Evolutionary conservation across 2,888 invertebrate species (phyloP), one percentile per base, ranked within the genome.

Genomic region (Oscheius myriophilus): DNA sequence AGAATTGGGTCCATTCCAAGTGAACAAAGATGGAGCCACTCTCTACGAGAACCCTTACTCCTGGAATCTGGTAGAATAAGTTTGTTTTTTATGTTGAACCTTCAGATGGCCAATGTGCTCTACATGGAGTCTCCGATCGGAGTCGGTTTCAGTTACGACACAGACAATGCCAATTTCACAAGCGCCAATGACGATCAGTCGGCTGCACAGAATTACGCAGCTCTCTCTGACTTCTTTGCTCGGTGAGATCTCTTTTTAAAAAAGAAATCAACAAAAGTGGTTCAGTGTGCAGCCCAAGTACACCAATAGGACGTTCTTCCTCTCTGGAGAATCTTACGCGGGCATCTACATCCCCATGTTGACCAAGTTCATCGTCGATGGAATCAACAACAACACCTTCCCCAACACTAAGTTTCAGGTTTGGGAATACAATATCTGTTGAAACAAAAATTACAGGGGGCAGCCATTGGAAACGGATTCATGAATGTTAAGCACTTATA

Each of bases 251-350:
- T n/a, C 1, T 6, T 1, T 26, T 26, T 26, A 25, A n/a, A 3
- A 1, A 18, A 11, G 16, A 11, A 49, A 14, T 33, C 2, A 14
- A 21, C 9, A 26, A 26, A 46, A 16, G 12, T 12, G 11, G 42
- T 76, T 61, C 71, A 80, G 78, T n/a, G 79, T 87, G 71, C 80
- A 79, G 76, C 88, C 88, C 14, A 86, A 88, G 67, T 89, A 86
- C 69, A 76, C 71, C 16, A 75, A 80, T 7, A 87, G 88, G 72
- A 87, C 87, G 14, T 88, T 89, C 77, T 89, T 86, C 79, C 82
- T 89, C 39, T 87, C 89, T 16, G 89, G 88, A 42, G 88, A 89
- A 76, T 88, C 88, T 57, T 89, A 89, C 71, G 88, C 87, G 1
- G 88, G 88, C 4, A 86, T 88, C 23, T 89, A 89, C 75, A 87